phyloP scores from a whole-genome alignment of 2,113 vertebrate species.

The Pituophis catenifer region DNA sequence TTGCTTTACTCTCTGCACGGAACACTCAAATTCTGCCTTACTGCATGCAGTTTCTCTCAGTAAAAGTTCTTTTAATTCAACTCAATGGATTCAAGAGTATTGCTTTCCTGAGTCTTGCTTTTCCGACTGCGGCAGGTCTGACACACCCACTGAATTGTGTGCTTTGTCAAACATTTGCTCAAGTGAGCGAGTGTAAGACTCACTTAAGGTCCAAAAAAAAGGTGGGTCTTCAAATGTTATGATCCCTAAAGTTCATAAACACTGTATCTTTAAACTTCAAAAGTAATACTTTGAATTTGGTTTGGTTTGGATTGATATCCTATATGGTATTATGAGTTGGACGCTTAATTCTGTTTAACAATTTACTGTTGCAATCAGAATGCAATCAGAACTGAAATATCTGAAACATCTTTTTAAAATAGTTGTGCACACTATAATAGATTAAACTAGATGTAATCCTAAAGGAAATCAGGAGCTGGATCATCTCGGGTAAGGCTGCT shows the following conservation, averaged over 20 bases:
- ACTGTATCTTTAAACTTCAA: neutral
- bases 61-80: no score
- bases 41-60: no score
- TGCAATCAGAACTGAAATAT: neutral
- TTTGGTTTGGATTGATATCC: neutral
- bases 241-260: neutral
- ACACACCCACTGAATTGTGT: neutral
- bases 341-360: neutral
- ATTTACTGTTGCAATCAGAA: neutral
- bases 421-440: neutral
- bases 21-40: no score
- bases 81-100: no score
- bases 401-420: neutral
- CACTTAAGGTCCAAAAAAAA: neutral
- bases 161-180: neutral
- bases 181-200: no score
- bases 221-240: neutral
- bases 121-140: neutral
- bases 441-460: neutral
- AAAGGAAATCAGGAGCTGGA: neutral
- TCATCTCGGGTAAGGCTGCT: neutral
- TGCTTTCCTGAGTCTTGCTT: no score
- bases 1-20: no score
- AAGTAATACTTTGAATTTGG: neutral
- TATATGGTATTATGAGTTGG: neutral